Percentiles rank a stretch among this genome's conserved stretches.
These are phyloP conservation scores for Phycodurus eques DNA, from an alignment of 2,113 vertebrate genomes.

Conservation along the genomic window DNA sequence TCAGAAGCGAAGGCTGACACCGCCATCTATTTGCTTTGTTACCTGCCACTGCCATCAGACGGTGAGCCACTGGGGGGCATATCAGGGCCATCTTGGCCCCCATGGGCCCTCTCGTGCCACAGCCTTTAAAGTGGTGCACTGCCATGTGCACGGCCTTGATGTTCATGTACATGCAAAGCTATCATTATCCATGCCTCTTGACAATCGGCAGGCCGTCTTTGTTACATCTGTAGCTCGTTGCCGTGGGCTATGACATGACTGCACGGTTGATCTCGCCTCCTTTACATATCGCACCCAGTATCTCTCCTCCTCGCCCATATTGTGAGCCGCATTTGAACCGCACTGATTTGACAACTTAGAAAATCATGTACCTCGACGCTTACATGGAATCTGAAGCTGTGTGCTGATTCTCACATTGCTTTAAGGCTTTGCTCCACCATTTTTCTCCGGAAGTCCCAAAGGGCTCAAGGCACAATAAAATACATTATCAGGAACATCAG, in stretches of 20 bases:
- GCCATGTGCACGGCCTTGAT: constrained; percentile 68
- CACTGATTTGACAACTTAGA: constrained; percentile 49
- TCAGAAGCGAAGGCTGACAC: constrained; percentile 25
- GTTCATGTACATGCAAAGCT: constrained; percentile 75
- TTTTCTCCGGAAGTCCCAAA: too few relatives aligned
- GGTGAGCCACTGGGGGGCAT: constrained; percentile 60
- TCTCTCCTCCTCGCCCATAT: constrained; percentile 35
- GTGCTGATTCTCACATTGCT: constrained; percentile 32
- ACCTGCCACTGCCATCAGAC: constrained; percentile 67
- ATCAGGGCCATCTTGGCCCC: constrained; percentile 55
- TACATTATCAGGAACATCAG: neutral
- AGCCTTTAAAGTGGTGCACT: constrained; percentile 67
- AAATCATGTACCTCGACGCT: constrained; percentile 54
- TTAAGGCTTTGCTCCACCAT: neutral
- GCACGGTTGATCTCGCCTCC: constrained; percentile 75
- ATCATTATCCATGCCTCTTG: constrained; percentile 80
- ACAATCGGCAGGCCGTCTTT: constrained; percentile 72
- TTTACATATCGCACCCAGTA: constrained; percentile 72
- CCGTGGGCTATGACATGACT: constrained; percentile 73
- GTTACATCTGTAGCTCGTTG: constrained; percentile 73
- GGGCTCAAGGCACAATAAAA: neutral
- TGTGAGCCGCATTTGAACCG: constrained; percentile 34
- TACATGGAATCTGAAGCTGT: constrained; percentile 48
- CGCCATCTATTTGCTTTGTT: constrained; percentile 65
- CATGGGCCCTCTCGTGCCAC: constrained; percentile 52